phyloP scores from a whole-genome alignment of 2,797 vertebrate genomes.

The Coranthus polyacanthus region DNA sequence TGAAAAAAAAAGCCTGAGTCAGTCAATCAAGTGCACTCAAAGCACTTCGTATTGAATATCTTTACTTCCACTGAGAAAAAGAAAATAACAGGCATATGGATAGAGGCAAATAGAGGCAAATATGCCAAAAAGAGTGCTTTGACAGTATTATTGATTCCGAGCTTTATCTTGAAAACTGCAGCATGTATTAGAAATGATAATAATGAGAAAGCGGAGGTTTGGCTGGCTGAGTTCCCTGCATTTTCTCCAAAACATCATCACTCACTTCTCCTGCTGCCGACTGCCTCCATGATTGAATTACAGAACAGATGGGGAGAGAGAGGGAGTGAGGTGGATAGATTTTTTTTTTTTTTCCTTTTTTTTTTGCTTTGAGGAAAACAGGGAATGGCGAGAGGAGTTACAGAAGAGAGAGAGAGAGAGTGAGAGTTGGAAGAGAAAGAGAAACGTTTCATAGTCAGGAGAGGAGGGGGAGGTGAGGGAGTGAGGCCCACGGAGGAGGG shows the following conservation, averaged over 20 bases:
- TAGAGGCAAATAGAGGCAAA: slow-evolving; percentile 5
- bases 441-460: slow-evolving; percentile 3
- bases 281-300: slow-evolving; percentile 73
- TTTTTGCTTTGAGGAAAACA: slow-evolving; percentile 51
- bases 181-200: slow-evolving; percentile 43
- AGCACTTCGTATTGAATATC: slow-evolving; percentile 2
- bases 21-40: slow-evolving; percentile 1
- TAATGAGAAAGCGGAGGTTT: slow-evolving; percentile 16
- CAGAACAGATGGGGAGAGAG: slow-evolving; percentile 55
- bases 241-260: slow-evolving; percentile 68
- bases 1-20: neutral
- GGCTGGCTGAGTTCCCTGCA: slow-evolving; percentile 34
- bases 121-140: neutral
- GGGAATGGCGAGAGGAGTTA: slow-evolving; percentile 21
- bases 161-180: slow-evolving; percentile 26
- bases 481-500: slow-evolving; percentile 22
- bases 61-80: neutral
- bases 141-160: slow-evolving; percentile 8
- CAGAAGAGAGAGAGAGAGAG: slow-evolving; percentile 1
- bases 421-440: neutral
- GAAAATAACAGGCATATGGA: too few relatives aligned
- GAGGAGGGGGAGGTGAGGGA: slow-evolving; percentile 14
- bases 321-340: slow-evolving; percentile 28
- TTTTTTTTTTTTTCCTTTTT: slow-evolving; percentile 29
- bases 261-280: slow-evolving; percentile 57